These are phyloP conservation scores for Podarcis cretensis DNA, from an alignment of 2,113 vertebrate species.

Conservation along the genomic window DNA sequence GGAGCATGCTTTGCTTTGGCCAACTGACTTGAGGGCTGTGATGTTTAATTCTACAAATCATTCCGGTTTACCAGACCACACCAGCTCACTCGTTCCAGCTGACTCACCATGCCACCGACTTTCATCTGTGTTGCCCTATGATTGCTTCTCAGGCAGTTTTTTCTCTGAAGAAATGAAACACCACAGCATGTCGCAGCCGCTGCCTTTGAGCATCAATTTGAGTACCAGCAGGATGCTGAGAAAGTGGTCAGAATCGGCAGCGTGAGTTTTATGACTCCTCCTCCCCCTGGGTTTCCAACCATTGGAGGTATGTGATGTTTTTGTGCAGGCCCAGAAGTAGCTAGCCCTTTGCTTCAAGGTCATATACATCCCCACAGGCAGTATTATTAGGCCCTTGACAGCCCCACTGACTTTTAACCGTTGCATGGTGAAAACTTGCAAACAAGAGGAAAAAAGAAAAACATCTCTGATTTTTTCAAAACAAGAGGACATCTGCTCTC, in stretches of 20 bases:
- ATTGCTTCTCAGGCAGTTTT: slow-evolving; percentile 41
- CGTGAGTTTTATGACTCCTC: background rate
- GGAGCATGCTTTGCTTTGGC: slow-evolving; percentile 39
- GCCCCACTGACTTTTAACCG: background rate
- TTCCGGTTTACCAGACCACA: slow-evolving; percentile 56
- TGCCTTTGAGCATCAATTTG: background rate
- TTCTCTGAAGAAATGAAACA: slow-evolving; percentile 16
- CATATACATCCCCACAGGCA: no score
- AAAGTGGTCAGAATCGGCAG: background rate
- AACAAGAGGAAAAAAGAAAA: background rate
- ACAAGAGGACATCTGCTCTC: background rate
- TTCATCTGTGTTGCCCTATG: slow-evolving; percentile 28
- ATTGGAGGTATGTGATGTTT: background rate
- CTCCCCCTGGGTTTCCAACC: background rate
- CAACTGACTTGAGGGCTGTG: slow-evolving; percentile 27
- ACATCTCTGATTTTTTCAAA: background rate
- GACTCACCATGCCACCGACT: slow-evolving; percentile 41
- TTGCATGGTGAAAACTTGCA: background rate
- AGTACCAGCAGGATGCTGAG: background rate
- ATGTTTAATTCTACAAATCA: slow-evolving; percentile 37
- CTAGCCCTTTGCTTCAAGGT: background rate
- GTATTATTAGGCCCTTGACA: background rate
- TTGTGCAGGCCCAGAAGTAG: background rate
- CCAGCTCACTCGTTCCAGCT: slow-evolving; percentile 55
- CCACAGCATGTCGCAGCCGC: fast-evolving